Base-by-base conservation (phyloP, 2,888 invertebrate genomes). In the Latheticus oryzae region DNA sequence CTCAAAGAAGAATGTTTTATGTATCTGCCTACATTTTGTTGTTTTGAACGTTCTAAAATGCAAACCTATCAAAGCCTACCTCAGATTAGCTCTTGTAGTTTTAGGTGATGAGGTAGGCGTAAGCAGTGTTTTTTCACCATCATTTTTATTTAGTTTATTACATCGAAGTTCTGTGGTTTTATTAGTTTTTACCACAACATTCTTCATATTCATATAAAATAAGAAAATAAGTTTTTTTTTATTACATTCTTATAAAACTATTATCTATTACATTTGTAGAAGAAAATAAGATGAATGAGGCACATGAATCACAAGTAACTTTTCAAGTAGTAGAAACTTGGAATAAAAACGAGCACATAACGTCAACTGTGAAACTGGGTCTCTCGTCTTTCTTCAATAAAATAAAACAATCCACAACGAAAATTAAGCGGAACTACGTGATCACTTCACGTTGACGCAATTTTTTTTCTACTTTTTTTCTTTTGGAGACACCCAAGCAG, bases 151-250 rank as follows among this genome's bases (percentile, higher is more conserved):
- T 26, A 62, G 61, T 62, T 65, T 60, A 33, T 58, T 61, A 42
- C 58, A 64, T 21, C 68, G 17, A 21, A 69, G 33, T 50, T 69
- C 68, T 30, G 67, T 61, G 12, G 66, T 66, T 57, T 45, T 61
- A 37, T 69, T 69, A 1, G 58, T 69, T 57, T 66, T 63, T 37
- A 68, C 62, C 19, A 61, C 33, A 26, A 59, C 58, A 62, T 60
- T 64, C 59, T 67, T 68, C 67, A 67, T 68, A 11, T 28, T 28
- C 9, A 12, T 5, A 28, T n/a, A n/a, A n/a, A n/a, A n/a, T n/a
- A n/a, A n/a, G n/a, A 28, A 28, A 28, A 28, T 9, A 9, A 8
- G 5, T 2, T 9, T 8, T 11, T 28, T 28, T 28, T 9, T n/a
- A n/a, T n/a, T n/a, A n/a, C n/a, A n/a, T n/a, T n/a, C n/a, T n/a